Conservation (phyloP, 2,113 vertebrate species). For the Eulemur macaco region DNA sequence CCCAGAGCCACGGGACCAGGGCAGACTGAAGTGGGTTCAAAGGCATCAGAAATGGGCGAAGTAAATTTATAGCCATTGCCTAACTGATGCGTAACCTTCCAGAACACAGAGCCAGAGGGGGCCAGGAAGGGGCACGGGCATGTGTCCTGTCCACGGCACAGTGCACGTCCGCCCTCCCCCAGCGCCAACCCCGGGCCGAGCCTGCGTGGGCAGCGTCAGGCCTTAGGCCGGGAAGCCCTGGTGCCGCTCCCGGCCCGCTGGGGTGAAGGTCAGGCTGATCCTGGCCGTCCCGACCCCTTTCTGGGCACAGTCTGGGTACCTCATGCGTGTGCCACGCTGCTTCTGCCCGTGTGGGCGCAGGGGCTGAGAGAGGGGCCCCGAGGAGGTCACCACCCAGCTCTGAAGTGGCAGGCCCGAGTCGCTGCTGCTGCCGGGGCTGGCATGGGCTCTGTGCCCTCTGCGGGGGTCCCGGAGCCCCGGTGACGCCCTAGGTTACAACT, state of each 20-base stretch:
- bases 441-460: background rate
- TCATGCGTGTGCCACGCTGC: rapidly evolving
- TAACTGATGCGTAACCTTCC: rapidly evolving
- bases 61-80: rapidly evolving
- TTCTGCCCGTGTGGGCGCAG: background rate
- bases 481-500: rapidly evolving
- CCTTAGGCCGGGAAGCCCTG: background rate
- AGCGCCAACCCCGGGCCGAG: too few relatives aligned
- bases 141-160: too few relatives aligned
- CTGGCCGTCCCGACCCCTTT: background rate
- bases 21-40: background rate
- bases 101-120: background rate
- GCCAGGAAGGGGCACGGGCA: background rate
- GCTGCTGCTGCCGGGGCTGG: background rate
- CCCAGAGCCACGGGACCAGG: background rate
- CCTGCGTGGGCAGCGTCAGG: background rate
- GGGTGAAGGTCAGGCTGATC: background rate
- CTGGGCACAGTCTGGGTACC: background rate
- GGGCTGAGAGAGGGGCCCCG: background rate
- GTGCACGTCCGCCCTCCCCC: too few relatives aligned
- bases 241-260: background rate
- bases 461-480: background rate
- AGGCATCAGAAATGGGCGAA: background rate
- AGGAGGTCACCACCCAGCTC: background rate
- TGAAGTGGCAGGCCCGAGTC: background rate